Percentiles rank a stretch among this genome's conserved stretches.
Evolutionary conservation across 1,140 invertebrate genomes (phyloP).

Genomic region (Zaprionus ornatus): DNA sequence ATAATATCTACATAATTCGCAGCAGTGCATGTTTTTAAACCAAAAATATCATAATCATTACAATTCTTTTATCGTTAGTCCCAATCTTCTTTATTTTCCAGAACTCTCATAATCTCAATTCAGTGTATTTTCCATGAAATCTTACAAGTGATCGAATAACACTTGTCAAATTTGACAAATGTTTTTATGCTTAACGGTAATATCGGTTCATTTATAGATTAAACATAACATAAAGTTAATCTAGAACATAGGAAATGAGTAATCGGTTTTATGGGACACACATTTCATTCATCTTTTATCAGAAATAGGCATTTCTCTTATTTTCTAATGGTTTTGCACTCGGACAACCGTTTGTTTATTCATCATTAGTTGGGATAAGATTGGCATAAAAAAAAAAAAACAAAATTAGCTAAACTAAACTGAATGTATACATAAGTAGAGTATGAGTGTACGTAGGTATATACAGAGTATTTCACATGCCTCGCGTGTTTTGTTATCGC

Average conservation of each 20-base stretch:
- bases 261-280: not conserved
- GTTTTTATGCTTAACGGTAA: not conserved
- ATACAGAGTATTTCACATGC: not conserved
- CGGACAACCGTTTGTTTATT: slow-evolving; percentile 40
- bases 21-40: too few relatives aligned
- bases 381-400: not conserved
- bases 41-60: too few relatives aligned
- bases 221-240: not conserved
- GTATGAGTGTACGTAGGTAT: slow-evolving; percentile 4
- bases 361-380: slow-evolving; percentile 25
- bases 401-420: slow-evolving; percentile 28
- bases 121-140: not conserved
- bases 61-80: not conserved
- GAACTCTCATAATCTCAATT: not conserved
- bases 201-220: not conserved
- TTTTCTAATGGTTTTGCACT: slow-evolving; percentile 37
- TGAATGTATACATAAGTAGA: slow-evolving; percentile 28
- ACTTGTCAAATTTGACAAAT: not conserved
- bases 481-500: slow-evolving; percentile 54
- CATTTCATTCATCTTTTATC: slow-evolving; percentile 35
- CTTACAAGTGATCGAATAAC: not conserved
- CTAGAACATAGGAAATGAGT: not conserved
- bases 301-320: slow-evolving; percentile 1
- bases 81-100: not conserved
- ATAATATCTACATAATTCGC: too few relatives aligned